Evolutionary conservation across 2,113 vertebrate genomes (phyloP).

Genomic region (Sakesphorus luctuosus): DNA sequence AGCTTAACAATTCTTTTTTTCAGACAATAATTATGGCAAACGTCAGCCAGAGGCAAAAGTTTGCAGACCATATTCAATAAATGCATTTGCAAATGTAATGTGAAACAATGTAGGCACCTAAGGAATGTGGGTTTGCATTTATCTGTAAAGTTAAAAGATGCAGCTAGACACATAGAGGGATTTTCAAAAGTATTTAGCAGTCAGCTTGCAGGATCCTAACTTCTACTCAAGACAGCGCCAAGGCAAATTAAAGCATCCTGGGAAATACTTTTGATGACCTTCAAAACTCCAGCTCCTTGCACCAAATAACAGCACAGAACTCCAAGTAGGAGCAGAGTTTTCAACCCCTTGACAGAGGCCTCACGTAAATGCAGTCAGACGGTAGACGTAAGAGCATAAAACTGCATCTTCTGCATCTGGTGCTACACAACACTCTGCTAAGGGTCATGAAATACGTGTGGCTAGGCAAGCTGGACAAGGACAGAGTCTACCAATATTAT

Average conservation of each 20-base stretch:
- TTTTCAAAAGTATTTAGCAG: background rate
- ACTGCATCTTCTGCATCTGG: background rate
- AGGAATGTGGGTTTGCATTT: background rate
- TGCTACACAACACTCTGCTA: background rate
- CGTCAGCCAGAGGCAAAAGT: background rate
- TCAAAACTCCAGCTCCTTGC: background rate
- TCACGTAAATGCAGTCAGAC: background rate
- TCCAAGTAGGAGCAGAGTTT: background rate
- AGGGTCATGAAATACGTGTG: fast-evolving
- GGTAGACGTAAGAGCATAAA: background rate
- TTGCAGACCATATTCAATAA: background rate
- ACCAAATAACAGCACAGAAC: background rate
- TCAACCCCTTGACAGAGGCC: fast-evolving
- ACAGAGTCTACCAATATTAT: background rate
- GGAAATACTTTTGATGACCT: background rate
- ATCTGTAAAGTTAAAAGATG: background rate
- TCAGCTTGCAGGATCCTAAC: background rate
- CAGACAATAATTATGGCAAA: background rate
- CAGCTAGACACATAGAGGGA: background rate
- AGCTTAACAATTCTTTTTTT: background rate
- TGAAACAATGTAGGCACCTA: background rate
- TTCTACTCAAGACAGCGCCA: background rate
- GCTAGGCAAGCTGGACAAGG: background rate
- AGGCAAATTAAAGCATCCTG: background rate
- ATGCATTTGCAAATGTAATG: background rate